phyloP scores from a whole-genome alignment of 1,140 invertebrate species.

The Leptonema lineaticorne region DNA sequence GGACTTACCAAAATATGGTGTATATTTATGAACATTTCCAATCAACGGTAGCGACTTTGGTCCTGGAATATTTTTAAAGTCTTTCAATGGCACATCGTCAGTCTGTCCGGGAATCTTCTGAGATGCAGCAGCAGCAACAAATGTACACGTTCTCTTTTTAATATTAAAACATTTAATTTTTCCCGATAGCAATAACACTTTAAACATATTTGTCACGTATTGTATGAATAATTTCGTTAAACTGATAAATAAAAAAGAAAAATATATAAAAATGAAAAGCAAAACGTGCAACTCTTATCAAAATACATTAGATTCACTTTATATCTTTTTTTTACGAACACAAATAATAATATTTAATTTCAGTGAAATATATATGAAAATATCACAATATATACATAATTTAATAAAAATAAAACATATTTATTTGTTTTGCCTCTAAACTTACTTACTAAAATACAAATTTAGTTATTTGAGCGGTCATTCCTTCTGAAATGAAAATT shows the following conservation, averaged over 20 bases:
- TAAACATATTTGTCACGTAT: not conserved
- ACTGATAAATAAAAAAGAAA: too few species aligned
- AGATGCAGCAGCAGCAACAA: not conserved
- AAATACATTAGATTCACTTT: too few species aligned
- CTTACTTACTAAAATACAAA: too few species aligned
- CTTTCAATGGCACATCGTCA: constrained; percentile 39
- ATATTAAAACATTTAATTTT: not conserved
- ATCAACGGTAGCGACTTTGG: constrained; percentile 70
- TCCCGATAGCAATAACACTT: not conserved
- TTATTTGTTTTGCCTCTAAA: too few species aligned
- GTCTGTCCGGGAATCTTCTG: not conserved
- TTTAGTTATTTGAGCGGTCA: too few species aligned
- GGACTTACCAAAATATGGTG: constrained; percentile 67
- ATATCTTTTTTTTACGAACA: too few species aligned
- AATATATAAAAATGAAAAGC: not conserved
- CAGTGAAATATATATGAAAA: not conserved
- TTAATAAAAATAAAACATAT: not conserved
- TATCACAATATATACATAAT: not conserved
- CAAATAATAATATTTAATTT: too few species aligned
- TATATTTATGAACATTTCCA: constrained; percentile 74
- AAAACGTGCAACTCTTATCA: not conserved
- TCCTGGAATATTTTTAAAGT: constrained; percentile 71
- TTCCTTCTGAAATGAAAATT: too few species aligned
- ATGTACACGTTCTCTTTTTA: not conserved
- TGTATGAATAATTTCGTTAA: too few species aligned